Percentiles rank a stretch among this genome's conserved stretches.
Evolutionary conservation across 2,888 invertebrate species (phyloP).

Genomic region (Ecliptopera silaceata): DNA sequence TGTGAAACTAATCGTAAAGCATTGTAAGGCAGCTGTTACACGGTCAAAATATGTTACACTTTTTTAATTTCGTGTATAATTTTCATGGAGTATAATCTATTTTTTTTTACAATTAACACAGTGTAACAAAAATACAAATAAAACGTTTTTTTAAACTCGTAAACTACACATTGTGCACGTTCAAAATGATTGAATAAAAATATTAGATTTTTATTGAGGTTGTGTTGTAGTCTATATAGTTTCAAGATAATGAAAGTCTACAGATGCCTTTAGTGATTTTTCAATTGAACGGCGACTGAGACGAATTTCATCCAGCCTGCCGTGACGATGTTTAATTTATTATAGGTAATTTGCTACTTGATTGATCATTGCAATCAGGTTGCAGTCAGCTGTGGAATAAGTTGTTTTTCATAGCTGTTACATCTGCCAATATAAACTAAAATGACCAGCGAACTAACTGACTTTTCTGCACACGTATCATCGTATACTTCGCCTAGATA

Average conservation of each 20-base stretch:
- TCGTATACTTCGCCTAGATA: too few species aligned
- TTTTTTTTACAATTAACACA: not conserved
- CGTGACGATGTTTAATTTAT: slow-evolving; percentile 54
- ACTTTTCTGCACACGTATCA: too few species aligned
- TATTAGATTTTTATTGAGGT: too few species aligned
- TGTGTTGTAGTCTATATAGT: not conserved
- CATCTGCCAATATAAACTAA: too few species aligned
- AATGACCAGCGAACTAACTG: too few species aligned
- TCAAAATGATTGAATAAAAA: too few species aligned
- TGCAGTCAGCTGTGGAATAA: slow-evolving; percentile 17
- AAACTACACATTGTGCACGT: too few species aligned
- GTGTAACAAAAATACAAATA: too few species aligned
- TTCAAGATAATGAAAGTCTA: slow-evolving; percentile 1
- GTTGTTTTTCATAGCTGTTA: not conserved
- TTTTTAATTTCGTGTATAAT: slow-evolving; percentile 12
- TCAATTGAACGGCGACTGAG: slow-evolving; percentile 60
- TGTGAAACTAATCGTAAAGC: slow-evolving; percentile 61
- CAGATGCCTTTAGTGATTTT: slow-evolving; percentile 56
- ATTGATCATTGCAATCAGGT: slow-evolving; percentile 31
- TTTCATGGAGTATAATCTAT: not conserved
- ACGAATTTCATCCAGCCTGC: slow-evolving; percentile 62
- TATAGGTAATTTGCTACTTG: slow-evolving; percentile 51
- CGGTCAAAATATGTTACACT: slow-evolving; percentile 13
- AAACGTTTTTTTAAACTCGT: too few species aligned
- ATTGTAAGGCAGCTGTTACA: not conserved